phyloP scores from a whole-genome alignment of 2,113 vertebrate genomes.

The Urocolius indicus region DNA sequence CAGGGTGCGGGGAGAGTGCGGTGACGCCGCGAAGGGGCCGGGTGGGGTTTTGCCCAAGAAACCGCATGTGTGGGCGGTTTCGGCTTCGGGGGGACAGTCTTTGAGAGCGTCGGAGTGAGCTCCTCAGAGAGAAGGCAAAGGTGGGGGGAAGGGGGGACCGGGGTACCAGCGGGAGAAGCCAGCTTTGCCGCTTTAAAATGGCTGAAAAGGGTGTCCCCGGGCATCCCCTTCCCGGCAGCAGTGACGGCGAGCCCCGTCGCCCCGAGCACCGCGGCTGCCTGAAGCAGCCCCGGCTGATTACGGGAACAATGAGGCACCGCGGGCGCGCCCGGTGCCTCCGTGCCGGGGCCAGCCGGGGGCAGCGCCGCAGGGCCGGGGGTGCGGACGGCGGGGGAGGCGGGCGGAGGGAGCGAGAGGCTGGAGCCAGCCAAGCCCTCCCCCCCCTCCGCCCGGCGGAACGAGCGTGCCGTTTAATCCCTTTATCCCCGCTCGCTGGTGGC shows the following conservation, averaged over 20 bases:
- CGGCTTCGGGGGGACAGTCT: background rate
- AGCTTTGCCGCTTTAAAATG: slow-evolving; percentile 19
- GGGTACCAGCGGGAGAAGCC: background rate
- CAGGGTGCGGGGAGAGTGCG: background rate
- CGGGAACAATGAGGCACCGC: background rate
- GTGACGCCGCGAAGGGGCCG: background rate
- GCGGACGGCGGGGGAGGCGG: background rate
- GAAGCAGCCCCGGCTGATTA: background rate
- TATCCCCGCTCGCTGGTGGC: slow-evolving; percentile 19
- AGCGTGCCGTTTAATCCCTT: slow-evolving; percentile 26
- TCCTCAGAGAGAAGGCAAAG: background rate
- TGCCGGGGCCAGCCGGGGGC: background rate
- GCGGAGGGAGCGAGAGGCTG: background rate
- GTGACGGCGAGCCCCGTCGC: background rate
- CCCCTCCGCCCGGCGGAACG: background rate
- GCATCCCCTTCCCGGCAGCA: background rate
- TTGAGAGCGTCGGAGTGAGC: background rate
- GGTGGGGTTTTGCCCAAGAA: background rate
- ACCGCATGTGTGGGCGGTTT: background rate
- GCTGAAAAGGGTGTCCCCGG: slow-evolving; percentile 43
- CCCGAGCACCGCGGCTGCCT: background rate
- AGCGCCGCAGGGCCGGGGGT: background rate
- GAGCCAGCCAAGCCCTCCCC: background rate
- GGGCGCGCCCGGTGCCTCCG: background rate
- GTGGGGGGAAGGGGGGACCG: too few species aligned